Evolutionary conservation across 2,113 vertebrate genomes (phyloP), one percentile per base, ranked within the genome.

Genomic region (Columbina picui): DNA sequence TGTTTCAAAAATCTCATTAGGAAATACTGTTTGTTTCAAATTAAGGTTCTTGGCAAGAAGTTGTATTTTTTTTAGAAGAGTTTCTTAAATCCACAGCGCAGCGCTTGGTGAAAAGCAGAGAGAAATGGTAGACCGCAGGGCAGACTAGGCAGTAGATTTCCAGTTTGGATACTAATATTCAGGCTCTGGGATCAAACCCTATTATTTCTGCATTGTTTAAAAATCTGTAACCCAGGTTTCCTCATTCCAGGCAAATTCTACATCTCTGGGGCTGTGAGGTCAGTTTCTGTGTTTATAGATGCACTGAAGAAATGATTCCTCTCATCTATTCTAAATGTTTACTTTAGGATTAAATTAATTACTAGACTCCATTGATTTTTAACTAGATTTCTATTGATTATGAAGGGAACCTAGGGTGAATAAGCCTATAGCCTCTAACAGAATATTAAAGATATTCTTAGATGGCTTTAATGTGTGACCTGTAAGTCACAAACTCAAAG

Each of bases 351-450:
- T 32, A 86, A 75, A 79, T 73, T 1, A 59, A 57, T 95, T 75
- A 15, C 21, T 55, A 16, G 59, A 55, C 8, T 74, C 21, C 29
- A 57, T 4, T 81, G 87, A 65, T 41, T 81, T 86, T 94, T 77
- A 73, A 81, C 68, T 38, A 84, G 49, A 50, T 89, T 81, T 87
- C 59, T 93, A 29, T 95, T 87, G 85, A 63, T 81, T 77, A 61
- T 70, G 34, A 78, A 70, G 36, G 41, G 41, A 89, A 14, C 38
- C 22, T 53, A 34, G 60, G 25, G 13, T 81, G 27, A 91, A 25
- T 65, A 76, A 82, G 8, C 15, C 55, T 41, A 8, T 70, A 91
- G 9, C 7, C 55, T 55, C 16, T 87, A 89, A 39, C 25, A 61
- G 43, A 89, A 74, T 61, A 59, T 45, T 84, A 57, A 80, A 95